Percentiles rank a stretch among this genome's conserved stretches.
phyloP scores from a whole-genome alignment of 2,888 invertebrate species.

The Acrobasis suavella region DNA sequence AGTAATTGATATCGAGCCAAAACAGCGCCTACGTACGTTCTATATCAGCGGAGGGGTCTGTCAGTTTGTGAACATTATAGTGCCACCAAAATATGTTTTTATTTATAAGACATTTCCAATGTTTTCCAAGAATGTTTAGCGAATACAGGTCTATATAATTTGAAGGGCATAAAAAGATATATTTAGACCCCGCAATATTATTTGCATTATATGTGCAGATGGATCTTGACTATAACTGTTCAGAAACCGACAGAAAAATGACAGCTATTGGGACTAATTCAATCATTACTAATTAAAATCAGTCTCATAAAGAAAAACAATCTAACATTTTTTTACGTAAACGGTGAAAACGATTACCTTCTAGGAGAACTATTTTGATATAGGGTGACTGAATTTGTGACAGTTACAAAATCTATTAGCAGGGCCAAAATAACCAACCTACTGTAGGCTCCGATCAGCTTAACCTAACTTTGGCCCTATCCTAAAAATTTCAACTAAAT shows the following conservation, averaged over 20 bases:
- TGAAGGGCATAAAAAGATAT: not conserved
- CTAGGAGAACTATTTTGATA: not conserved
- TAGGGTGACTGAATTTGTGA: constrained; percentile 18
- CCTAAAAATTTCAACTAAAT: constrained; percentile 73
- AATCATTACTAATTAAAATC: constrained; percentile 73
- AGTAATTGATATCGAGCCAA: constrained; percentile 72
- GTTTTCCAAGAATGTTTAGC: too few relatives aligned
- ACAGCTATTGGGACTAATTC: constrained; percentile 56
- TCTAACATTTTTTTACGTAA: constrained; percentile 35
- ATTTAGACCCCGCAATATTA: not conserved
- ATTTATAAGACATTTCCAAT: too few relatives aligned
- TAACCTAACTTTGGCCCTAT: constrained; percentile 56
- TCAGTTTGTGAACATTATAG: constrained; percentile 10
- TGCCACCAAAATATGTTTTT: constrained; percentile 4
- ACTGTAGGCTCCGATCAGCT: constrained; percentile 57
- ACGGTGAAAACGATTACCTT: not conserved
- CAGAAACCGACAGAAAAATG: constrained; percentile 44
- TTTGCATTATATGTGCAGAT: not conserved
- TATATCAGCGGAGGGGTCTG: constrained; percentile 28
- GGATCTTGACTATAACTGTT: constrained; percentile 19
- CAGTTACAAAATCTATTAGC: constrained; percentile 30
- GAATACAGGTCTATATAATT: too few relatives aligned
- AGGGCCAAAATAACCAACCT: constrained; percentile 42
- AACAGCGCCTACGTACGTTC: constrained; percentile 52
- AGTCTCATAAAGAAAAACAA: constrained; percentile 78